Base-by-base conservation (phyloP, 2,797 vertebrate species). In the Ataeniobius toweri region DNA sequence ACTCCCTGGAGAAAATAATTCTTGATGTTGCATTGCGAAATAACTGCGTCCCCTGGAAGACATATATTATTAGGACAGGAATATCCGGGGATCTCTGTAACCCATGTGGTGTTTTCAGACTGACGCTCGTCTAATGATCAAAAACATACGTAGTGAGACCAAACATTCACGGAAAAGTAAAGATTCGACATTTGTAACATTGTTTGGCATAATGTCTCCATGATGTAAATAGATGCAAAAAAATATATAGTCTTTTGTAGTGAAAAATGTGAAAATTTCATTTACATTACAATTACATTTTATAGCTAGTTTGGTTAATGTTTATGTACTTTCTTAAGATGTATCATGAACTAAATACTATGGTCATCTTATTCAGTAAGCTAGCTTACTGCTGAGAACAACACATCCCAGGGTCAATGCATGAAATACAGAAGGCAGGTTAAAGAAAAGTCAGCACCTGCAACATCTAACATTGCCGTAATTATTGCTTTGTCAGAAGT, bases 401-500 rank as follows among this genome's bases (percentile, higher is more conserved):
- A 39, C 16, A 31, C 10, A 36, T 70, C 36, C 44, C 73, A 7
- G 41, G 31, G 31, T 28, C 75, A n/a, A 67, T 75, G 63, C 10
- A 70, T 8, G 61, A 82, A 85, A 87, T 22, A 76, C 77, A 84
- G 24, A 74, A 79, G 71, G 74, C 67, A 63, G 67, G 36, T 36
- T 36, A 36, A 36, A 36, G 76, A 80, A 68, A 69, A 81, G 59
- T 73, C 31, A 12, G 28, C 51, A 73, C 55, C 46, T 67, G 36
- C 58, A 72, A 36, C 67, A 22, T 68, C 65, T 68, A 41, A 41
- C 39, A 13, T 46, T 68, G 20, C 22, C 0, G 6, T 5, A 36
- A 18, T 13, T 70, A 63, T 50, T 82, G 74, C 59, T 65, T 9
- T 65, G 28, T 65, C 61, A 65, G 61, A 39, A 22, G 31, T 36